Conservation (phyloP, 2,113 vertebrate species). For the Anarrhichthys ocellatus region DNA sequence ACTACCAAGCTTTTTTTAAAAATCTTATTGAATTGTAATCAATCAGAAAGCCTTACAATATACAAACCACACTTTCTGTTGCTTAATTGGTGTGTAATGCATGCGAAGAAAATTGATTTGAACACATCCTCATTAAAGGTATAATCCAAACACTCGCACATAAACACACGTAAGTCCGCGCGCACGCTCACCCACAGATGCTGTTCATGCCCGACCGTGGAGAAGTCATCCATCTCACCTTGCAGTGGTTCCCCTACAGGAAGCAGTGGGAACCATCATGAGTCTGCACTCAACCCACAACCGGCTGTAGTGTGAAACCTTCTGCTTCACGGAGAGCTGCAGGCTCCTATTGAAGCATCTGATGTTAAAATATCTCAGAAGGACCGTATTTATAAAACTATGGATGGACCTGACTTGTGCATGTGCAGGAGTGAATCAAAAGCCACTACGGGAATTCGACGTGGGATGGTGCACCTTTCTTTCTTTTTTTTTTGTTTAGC, state of each 20-base stretch:
- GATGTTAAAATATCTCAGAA: constrained; percentile 6
- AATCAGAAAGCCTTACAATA: constrained; percentile 11
- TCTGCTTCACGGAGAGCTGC: constrained; percentile 25
- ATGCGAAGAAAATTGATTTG: neutral
- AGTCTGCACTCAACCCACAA: constrained; percentile 64
- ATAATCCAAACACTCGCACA: constrained; percentile 15
- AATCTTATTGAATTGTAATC: constrained; percentile 9
- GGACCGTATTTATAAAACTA: neutral
- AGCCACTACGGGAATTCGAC: constrained; percentile 21
- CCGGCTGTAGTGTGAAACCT: constrained; percentile 62
- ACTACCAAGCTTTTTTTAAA: constrained; percentile 12
- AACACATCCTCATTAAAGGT: constrained; percentile 21
- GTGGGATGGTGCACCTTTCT: constrained; percentile 20
- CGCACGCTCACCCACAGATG: constrained; percentile 42
- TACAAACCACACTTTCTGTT: neutral
- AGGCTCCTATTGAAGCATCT: neutral
- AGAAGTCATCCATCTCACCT: constrained; percentile 50
- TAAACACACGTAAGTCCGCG: neutral
- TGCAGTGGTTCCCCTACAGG: constrained; percentile 40
- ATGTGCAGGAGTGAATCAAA: constrained; percentile 29
- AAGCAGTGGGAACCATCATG: constrained; percentile 43
- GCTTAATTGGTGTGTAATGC: neutral
- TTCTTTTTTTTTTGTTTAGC: neutral
- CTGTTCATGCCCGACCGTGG: constrained; percentile 32
- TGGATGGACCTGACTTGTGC: neutral